A percentile compares a stretch with the other conserved stretches of the same genome.
These are phyloP conservation scores for Camelus dromedarius DNA, from an alignment of 2,113 vertebrate species.

Conservation along the genomic window DNA sequence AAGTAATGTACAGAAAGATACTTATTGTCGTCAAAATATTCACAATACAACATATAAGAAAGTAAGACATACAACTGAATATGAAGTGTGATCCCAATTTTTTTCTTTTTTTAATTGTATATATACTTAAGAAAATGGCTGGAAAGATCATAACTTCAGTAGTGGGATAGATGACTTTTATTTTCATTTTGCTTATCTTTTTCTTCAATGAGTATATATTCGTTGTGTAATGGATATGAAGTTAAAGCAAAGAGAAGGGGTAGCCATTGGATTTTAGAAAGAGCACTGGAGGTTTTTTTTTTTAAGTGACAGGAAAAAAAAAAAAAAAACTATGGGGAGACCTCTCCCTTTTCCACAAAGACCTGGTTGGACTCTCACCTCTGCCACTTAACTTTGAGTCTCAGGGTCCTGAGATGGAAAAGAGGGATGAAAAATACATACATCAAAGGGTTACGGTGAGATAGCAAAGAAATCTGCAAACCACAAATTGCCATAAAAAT, in stretches of 20 bases:
- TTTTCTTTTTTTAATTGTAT: background rate
- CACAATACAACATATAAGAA: background rate
- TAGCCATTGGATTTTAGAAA: background rate
- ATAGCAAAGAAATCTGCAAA: background rate
- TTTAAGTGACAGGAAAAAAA: background rate
- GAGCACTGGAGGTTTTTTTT: background rate
- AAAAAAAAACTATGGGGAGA: background rate
- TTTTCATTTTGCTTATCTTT: slow-evolving; percentile 26
- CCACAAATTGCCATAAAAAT: slow-evolving; percentile 38
- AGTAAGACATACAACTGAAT: background rate
- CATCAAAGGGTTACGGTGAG: background rate
- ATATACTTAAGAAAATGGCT: background rate
- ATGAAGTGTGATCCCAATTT: background rate
- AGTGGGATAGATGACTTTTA: background rate
- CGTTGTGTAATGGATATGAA: background rate
- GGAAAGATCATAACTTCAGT: background rate
- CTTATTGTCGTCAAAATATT: background rate
- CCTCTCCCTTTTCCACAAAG: background rate
- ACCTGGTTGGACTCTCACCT: background rate
- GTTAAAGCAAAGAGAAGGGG: background rate
- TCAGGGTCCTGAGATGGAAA: background rate
- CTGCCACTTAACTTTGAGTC: background rate
- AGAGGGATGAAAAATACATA: background rate
- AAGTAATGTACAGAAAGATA: background rate
- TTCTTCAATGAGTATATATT: background rate